Base-by-base conservation (phyloP, 2,113 vertebrate species). In the Proteles cristata region DNA sequence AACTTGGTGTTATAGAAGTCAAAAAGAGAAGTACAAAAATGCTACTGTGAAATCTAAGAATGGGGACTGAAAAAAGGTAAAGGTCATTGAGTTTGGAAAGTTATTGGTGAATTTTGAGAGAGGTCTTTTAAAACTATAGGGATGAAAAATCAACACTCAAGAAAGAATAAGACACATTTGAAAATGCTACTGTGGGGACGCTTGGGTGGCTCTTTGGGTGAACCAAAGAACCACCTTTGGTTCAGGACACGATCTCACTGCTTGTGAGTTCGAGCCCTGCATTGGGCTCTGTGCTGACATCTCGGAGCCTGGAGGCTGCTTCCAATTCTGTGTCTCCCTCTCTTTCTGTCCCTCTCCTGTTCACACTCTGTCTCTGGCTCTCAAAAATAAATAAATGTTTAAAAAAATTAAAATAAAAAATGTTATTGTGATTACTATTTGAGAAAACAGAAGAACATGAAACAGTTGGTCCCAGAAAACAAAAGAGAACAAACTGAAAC, bases 31-130 rank as follows among this genome's bases (percentile, higher is more conserved):
- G 10, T 50, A 21, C 16, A 23, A 35, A 19, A 48, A 53, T 79
- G 50, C 35, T 79, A n/a, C 83, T 90, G 7, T 26, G 45, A 80
- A n/a, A 55, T 48, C 55, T 90, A 39, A 65, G 48, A 19, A n/a
- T 45, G 48, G 55, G 21, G 33, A 63, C 16, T 74, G 39, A 63
- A 63, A 35, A 66, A 68, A 73, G 25, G 33, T 76, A 83, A 48
- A 28, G 48, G 43, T 39, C 68, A 53, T 43, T 68, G 90, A 55
- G 8, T 83, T 80, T 61, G 74, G 35, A 95, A 95, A 45, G 21
- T 90, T 93, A 68, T 35, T 65, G 26, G 55, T 76, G 69, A 90
- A 58, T 92, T 93, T 85, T 81, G 53, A 96, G n/a, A 69, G 43
- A 81, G 17, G 35, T 71, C 28, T 96, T 94, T 92, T 83, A 65